Evolutionary conservation across 1,140 invertebrate genomes (phyloP), one percentile per base, ranked within the genome.

Genomic region (Oscheius sp.): DNA sequence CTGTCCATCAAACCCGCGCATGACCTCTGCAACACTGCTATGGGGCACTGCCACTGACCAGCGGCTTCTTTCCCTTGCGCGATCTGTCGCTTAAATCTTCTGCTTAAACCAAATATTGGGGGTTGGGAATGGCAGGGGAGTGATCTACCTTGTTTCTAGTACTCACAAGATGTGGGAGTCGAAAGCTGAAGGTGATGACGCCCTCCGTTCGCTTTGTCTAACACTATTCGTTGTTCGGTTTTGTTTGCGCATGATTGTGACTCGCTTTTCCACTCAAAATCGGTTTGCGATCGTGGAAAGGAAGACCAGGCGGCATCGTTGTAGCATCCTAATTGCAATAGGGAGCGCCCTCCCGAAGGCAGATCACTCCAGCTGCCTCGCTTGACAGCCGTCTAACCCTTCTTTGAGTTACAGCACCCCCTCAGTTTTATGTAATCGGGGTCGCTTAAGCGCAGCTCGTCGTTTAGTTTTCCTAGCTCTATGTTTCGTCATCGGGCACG

Each of bases 81-180:
- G n/a, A n/a, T n/a, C n/a, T n/a, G n/a, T n/a, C n/a, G n/a, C n/a
- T n/a, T n/a, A n/a, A n/a, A n/a, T n/a, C n/a, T n/a, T n/a, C n/a
- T n/a, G n/a, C n/a, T n/a, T n/a, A n/a, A n/a, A n/a, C n/a, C n/a
- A n/a, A n/a, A n/a, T n/a, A n/a, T n/a, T 55, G 49, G 49, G 49
- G 49, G 28, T 55, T 55, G 49, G 15, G 7, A 7, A 55, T 13
- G 49, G 49, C 49, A 7, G 49, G 49, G 49, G 49, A 55, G 49
- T 55, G 49, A 55, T 55, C 49, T 55, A 55, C 49, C 49, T 55
- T 55, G 49, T 55, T 55, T 55, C 49, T 55, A 55, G 49, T 55
- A 55, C 49, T 55, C 49, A 55, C 49, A 55, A 55, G 49, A 55
- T 55, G 49, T 55, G 49, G 49, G 49, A 55, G 49, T 55, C 49